Conservation (phyloP, 2,797 vertebrate genomes). For the Acrocephalus scirpaceus region DNA sequence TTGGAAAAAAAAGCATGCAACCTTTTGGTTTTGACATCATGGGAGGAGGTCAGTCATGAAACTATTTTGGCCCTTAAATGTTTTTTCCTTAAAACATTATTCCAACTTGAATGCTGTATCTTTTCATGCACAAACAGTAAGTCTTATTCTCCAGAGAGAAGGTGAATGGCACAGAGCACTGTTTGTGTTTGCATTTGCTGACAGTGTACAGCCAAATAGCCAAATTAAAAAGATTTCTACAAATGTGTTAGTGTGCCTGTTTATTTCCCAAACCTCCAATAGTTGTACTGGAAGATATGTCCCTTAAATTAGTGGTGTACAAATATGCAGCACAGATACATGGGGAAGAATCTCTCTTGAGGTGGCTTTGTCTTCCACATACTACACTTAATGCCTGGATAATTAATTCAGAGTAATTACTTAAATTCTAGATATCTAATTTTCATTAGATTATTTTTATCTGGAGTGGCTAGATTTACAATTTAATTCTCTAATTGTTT, state of each 20-base stretch:
- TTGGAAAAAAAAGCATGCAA: neutral
- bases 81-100: neutral
- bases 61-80: neutral
- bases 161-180: neutral
- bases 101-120: neutral
- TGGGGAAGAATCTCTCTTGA: neutral
- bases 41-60: neutral
- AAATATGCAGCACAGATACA: neutral
- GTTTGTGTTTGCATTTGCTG: neutral
- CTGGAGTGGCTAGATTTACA: neutral
- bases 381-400: neutral
- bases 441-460: neutral
- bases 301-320: neutral
- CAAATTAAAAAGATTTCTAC: neutral
- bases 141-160: neutral
- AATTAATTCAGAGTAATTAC: neutral
- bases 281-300: neutral
- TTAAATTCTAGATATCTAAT: neutral
- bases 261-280: neutral
- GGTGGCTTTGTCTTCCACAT: neutral
- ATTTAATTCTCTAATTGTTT: neutral
- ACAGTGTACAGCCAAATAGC: neutral
- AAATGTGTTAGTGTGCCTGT: neutral
- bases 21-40: neutral
- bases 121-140: neutral